phyloP scores from a whole-genome alignment of 2,888 invertebrate genomes.

The Megastigmus dorsalis region DNA sequence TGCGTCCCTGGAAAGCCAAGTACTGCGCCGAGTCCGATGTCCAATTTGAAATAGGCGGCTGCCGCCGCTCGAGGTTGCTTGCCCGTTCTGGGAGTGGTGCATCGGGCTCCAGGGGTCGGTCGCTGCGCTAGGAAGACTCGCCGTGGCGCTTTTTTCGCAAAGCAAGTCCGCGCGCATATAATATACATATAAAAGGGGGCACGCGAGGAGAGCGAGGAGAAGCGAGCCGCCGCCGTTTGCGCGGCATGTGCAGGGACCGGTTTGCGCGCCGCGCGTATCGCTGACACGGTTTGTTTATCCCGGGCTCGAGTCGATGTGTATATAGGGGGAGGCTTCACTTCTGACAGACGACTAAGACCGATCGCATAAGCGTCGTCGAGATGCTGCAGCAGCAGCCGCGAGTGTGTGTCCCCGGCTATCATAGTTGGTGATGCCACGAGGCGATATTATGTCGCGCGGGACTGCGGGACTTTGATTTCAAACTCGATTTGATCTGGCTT shows the following conservation, averaged over 20 bases:
- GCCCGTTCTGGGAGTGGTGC: too few species aligned
- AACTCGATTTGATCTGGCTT: conserved; percentile 11
- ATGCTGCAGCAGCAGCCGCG: too few species aligned
- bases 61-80: not conserved
- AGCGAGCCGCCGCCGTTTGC: not conserved
- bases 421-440: not conserved
- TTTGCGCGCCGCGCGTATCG: not conserved
- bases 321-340: not conserved
- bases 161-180: not conserved
- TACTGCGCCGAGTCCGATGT: not conserved
- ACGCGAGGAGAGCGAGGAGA: not conserved
- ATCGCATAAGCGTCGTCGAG: too few species aligned
- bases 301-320: too few species aligned
- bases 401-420: not conserved
- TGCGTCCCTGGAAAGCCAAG: not conserved
- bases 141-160: not conserved
- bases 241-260: too few species aligned
- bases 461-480: conserved; percentile 1
- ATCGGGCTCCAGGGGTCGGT: too few species aligned
- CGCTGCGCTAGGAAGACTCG: not conserved
- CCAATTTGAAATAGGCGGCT: conserved; percentile 11
- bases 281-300: conserved; percentile 22
- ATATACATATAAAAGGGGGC: too few species aligned
- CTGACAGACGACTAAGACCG: conserved; percentile 22
- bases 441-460: conserved; percentile 13